Evolutionary conservation across 2,888 invertebrate genomes (phyloP).

Genomic region (Lasioglossum morio): DNA sequence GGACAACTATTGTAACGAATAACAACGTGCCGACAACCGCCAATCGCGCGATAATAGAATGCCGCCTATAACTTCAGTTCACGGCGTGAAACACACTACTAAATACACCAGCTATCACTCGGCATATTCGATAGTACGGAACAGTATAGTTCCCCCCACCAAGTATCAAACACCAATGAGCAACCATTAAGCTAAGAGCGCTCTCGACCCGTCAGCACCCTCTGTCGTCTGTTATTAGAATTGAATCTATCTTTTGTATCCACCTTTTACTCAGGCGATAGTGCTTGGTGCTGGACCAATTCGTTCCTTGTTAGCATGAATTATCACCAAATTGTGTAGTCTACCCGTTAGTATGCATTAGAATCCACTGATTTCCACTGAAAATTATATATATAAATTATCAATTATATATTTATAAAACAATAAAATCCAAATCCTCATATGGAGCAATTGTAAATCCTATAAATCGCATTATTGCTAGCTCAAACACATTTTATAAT

Average conservation of each 20-base stretch:
- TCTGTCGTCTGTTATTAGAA: not conserved
- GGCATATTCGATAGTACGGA: conserved; percentile 80
- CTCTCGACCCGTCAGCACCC: not conserved
- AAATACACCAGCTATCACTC: conserved; percentile 82
- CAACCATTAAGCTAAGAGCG: not conserved
- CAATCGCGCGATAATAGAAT: conserved; percentile 68
- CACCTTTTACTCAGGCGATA: too few relatives aligned
- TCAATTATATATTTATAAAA: too few relatives aligned
- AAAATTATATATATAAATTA: too few relatives aligned
- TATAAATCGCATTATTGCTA: too few relatives aligned
- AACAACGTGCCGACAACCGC: conserved; percentile 68
- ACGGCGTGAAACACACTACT: conserved; percentile 40
- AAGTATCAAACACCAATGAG: conserved; percentile 41
- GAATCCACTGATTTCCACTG: too few relatives aligned
- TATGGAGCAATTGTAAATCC: too few relatives aligned
- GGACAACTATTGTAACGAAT: conserved; percentile 41
- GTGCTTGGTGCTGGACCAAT: too few relatives aligned
- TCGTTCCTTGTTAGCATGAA: too few relatives aligned
- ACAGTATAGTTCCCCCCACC: conserved; percentile 72
- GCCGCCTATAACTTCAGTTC: conserved; percentile 38
- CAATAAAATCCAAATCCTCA: too few relatives aligned
- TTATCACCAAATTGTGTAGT: too few relatives aligned
- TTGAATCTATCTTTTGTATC: not conserved
- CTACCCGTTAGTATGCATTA: too few relatives aligned
- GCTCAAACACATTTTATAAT: too few relatives aligned